phyloP scores from a whole-genome alignment of 64 coral and sea anemone genomes.

The Exaiptasia diaphana region DNA sequence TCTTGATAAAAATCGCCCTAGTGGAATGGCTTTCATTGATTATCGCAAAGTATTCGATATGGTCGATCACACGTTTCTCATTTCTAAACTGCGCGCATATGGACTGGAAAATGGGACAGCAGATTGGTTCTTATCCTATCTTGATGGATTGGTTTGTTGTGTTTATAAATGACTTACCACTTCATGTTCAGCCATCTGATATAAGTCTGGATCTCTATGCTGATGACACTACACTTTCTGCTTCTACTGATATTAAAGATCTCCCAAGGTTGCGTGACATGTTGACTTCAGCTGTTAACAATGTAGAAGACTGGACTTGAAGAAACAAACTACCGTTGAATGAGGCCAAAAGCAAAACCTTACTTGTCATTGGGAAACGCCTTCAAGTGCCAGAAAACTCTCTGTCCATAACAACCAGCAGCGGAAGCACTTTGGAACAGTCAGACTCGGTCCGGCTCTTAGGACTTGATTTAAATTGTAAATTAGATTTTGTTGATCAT shows the following conservation, averaged over 20 bases:
- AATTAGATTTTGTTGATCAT: background rate
- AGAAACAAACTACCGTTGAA: background rate
- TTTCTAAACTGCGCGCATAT: background rate
- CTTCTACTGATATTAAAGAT: background rate
- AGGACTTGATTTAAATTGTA: background rate
- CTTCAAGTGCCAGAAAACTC: background rate
- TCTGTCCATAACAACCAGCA: background rate
- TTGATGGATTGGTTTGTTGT: background rate
- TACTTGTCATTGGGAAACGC: background rate
- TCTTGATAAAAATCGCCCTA: conserved; percentile 1
- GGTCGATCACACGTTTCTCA: background rate
- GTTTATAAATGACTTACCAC: conserved; percentile 2
- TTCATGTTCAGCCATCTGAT: background rate
- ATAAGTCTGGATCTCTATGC: background rate
- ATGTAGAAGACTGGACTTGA: background rate
- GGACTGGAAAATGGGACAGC: background rate
- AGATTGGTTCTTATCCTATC: conserved; percentile 5
- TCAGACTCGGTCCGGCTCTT: background rate
- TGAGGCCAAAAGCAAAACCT: background rate
- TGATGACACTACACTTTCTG: conserved; percentile 6
- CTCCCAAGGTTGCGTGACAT: background rate
- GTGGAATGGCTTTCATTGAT: background rate
- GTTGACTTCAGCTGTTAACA: background rate
- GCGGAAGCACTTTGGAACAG: background rate
- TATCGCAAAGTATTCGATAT: conserved; percentile 20